Conservation (phyloP, 2,888 invertebrate species). For the Balanococcus diminutus region DNA sequence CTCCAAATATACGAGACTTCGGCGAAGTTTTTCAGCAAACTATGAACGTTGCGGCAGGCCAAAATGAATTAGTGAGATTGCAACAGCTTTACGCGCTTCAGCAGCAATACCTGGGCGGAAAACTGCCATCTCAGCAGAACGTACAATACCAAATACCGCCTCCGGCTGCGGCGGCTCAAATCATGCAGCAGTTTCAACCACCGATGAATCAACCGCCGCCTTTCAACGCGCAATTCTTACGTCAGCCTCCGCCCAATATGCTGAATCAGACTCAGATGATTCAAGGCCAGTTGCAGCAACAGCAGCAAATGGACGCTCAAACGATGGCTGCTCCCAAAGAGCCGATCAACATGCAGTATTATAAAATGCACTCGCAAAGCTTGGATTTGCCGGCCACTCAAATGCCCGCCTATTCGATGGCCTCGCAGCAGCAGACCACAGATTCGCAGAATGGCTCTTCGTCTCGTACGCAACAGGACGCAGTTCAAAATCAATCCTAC, state of each 20-base stretch:
- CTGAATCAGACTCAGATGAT: not conserved
- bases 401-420: not conserved
- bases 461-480: not conserved
- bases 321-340: not conserved
- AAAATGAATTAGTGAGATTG: conserved; percentile 4
- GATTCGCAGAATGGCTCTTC: not conserved
- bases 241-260: not conserved
- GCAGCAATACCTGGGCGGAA: not conserved
- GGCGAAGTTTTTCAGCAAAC: conserved; percentile 29
- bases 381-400: not conserved
- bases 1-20: conserved; percentile 13
- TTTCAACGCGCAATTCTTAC: not conserved
- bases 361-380: conserved; percentile 46
- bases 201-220: not conserved
- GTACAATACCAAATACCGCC: conserved; percentile 2
- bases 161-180: not conserved
- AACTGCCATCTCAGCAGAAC: conserved; percentile 18
- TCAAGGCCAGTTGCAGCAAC: not conserved
- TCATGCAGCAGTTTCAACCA: conserved; percentile 35
- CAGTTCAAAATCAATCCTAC: not conserved
- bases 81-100: conserved; percentile 33
- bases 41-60: not conserved
- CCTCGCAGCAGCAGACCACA: not conserved
- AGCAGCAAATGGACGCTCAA: conserved; percentile 23
- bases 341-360: conserved; percentile 25